A percentile compares a stretch with the other conserved stretches of the same genome.
These are phyloP conservation scores for Picus viridis DNA, from an alignment of 2,797 vertebrate species.

Conservation along the genomic window DNA sequence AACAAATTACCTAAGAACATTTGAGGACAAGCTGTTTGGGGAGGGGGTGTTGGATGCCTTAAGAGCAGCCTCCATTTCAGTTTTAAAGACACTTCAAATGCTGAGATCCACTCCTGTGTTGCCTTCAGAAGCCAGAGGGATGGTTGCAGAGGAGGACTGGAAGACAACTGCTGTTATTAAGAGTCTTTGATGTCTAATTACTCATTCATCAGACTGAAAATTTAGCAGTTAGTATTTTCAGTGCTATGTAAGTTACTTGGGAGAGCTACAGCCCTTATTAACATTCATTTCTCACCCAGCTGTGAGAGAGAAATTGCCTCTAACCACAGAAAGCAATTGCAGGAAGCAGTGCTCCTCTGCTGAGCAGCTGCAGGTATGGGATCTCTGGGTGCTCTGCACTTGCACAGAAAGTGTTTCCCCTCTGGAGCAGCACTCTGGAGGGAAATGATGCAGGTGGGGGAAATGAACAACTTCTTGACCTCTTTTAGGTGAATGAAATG, in stretches of 20 bases:
- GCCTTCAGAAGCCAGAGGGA: background rate
- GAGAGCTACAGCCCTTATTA: slow-evolving; percentile 12
- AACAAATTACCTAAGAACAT: background rate
- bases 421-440: background rate
- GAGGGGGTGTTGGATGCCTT: background rate
- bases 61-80: background rate
- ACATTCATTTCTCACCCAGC: slow-evolving; percentile 10
- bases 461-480: background rate
- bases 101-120: background rate
- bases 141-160: slow-evolving; percentile 28
- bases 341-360: background rate
- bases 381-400: background rate
- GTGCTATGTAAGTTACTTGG: slow-evolving; percentile 21
- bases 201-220: slow-evolving; percentile 41
- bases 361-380: background rate
- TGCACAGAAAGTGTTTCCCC: background rate
- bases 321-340: background rate
- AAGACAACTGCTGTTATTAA: slow-evolving; percentile 49
- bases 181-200: slow-evolving; percentile 51
- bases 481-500: background rate
- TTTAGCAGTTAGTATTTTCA: slow-evolving; percentile 52
- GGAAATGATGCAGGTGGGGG: background rate
- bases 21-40: background rate
- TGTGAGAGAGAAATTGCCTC: background rate
- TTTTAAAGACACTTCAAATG: slow-evolving; percentile 9